phyloP scores from a whole-genome alignment of 2,797 vertebrate species.

The Gouania willdenowi region DNA sequence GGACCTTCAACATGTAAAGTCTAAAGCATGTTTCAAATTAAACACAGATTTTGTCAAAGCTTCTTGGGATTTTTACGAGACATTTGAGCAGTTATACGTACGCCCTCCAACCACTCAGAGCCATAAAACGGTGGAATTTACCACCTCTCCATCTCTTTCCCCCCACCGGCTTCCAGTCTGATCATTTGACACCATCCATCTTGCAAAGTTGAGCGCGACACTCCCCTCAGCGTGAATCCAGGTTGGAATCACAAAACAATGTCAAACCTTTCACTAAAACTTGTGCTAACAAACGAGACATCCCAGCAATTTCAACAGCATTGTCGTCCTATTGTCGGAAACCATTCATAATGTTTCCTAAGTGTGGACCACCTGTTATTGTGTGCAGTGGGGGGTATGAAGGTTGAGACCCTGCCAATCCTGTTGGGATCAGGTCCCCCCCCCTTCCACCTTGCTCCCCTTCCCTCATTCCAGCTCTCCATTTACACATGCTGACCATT shows the following conservation, averaged over 20 bases:
- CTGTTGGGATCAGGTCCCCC: slow-evolving; percentile 46
- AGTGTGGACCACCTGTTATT: slow-evolving; percentile 2
- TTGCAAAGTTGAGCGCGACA: slow-evolving; percentile 44
- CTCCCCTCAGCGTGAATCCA: slow-evolving; percentile 22
- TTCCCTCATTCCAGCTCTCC: slow-evolving; percentile 48
- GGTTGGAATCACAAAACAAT: slow-evolving; percentile 29
- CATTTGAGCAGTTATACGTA: slow-evolving; percentile 53
- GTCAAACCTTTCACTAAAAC: slow-evolving; percentile 34
- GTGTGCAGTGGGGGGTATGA: background rate
- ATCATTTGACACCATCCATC: slow-evolving; percentile 72
- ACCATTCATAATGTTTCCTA: slow-evolving; percentile 31
- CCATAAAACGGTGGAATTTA: slow-evolving; percentile 52
- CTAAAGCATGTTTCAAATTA: slow-evolving; percentile 64
- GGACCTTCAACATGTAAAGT: slow-evolving; percentile 30
- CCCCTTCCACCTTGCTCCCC: slow-evolving; percentile 18
- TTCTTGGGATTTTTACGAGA: slow-evolving; percentile 66
- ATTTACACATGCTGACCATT: slow-evolving; percentile 35
- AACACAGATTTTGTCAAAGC: slow-evolving; percentile 53
- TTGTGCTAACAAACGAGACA: slow-evolving; percentile 50
- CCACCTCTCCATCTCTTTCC: slow-evolving; percentile 2
- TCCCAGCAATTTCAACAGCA: slow-evolving; percentile 42
- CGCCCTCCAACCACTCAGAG: background rate
- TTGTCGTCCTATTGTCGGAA: slow-evolving; percentile 32
- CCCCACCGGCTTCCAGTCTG: slow-evolving; percentile 30
- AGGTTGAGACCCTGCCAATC: slow-evolving; percentile 12